phyloP scores from a whole-genome alignment of 1,140 invertebrate genomes.

The Propsilocerus akamusi region DNA sequence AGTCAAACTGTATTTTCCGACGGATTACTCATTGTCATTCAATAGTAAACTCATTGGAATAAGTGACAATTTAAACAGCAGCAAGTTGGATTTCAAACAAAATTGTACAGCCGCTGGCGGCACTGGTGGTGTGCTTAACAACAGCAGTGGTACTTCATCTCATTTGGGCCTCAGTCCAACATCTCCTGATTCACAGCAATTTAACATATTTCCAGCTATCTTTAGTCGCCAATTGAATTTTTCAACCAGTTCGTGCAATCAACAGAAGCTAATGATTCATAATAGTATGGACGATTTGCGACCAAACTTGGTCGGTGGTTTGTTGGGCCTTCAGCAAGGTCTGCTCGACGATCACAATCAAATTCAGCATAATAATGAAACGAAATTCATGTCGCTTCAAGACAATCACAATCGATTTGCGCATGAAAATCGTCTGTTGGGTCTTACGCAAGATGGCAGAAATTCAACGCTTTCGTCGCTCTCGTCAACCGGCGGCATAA shows the following conservation, averaged over 20 bases:
- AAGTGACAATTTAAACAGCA: conserved; percentile 25
- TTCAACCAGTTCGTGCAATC: conserved; percentile 43
- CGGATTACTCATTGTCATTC: background rate
- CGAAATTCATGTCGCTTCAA: conserved; percentile 27
- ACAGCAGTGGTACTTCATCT: conserved; percentile 9
- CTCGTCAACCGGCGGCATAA: conserved; percentile 20
- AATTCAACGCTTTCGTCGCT: conserved; percentile 22
- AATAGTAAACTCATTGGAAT: too few relatives aligned
- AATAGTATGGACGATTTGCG: conserved; percentile 62
- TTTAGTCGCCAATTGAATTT: conserved; percentile 74
- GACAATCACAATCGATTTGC: conserved; percentile 30
- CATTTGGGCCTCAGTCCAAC: conserved; percentile 31
- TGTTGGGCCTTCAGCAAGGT: conserved; percentile 49
- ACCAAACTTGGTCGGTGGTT: conserved; percentile 55
- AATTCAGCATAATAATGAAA: conserved; percentile 29
- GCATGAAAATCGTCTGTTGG: conserved; percentile 25
- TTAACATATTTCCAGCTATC: conserved; percentile 77
- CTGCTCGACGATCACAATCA: conserved; percentile 54
- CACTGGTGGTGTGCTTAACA: conserved; percentile 17
- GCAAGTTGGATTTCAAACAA: conserved; percentile 36
- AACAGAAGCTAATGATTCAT: conserved; percentile 20
- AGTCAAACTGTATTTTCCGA: background rate
- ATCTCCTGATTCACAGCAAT: conserved; percentile 47
- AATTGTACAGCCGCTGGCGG: conserved; percentile 27
- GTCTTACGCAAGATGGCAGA: conserved; percentile 23